Evolutionary conservation across 2,797 vertebrate genomes (phyloP), one percentile per base, ranked within the genome.

Genomic region (Hydrolagus colliei): DNA sequence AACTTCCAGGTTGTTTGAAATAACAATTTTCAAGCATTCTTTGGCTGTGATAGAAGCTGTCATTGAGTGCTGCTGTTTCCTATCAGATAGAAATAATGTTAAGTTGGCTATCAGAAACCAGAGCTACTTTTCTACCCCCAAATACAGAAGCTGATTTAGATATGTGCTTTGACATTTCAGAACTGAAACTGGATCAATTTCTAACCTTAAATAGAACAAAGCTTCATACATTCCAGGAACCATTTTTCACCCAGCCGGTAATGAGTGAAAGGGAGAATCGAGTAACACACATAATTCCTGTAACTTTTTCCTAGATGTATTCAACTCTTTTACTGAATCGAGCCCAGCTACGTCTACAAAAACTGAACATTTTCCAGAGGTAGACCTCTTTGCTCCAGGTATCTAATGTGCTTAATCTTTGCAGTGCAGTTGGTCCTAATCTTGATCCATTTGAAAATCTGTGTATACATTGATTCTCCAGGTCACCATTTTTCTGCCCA

Each of bases 331-430:
- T 52, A 32, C 79, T 84, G 79, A 84, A 71, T 67, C 79, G 68
- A 84, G 79, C 52, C 32, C 79, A 20, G 65, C 79, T 84, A 71
- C 65, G n/a, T 71, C 79, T 52, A 84, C 79, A 84, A 84, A 84
- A 68, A 68, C 71, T 71, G 79, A 84, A 84, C 79, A 71, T 63
- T 84, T 84, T 71, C 79, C 79, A 68, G 79, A 84, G 79, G 79
- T 41, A 71, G 79, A 84, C 79, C 18, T 71, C 32, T 84, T 84
- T 84, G 65, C 32, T 84, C 27, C 79, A 84, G 79, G 79, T 84
- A 84, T 84, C 32, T 84, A 71, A 71, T 52, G 16, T 82, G 79
- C 32, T 65, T 67, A 68, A 68, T 84, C 32, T 41, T 71, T 67
- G 22, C 62, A 84, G 65, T 18, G 79, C 27, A 71, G 16, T 84